A percentile compares a stretch with the other conserved stretches of the same genome.
These are phyloP conservation scores for Hemithea aestivaria DNA, from an alignment of 2,888 invertebrate species.

Conservation along the genomic window DNA sequence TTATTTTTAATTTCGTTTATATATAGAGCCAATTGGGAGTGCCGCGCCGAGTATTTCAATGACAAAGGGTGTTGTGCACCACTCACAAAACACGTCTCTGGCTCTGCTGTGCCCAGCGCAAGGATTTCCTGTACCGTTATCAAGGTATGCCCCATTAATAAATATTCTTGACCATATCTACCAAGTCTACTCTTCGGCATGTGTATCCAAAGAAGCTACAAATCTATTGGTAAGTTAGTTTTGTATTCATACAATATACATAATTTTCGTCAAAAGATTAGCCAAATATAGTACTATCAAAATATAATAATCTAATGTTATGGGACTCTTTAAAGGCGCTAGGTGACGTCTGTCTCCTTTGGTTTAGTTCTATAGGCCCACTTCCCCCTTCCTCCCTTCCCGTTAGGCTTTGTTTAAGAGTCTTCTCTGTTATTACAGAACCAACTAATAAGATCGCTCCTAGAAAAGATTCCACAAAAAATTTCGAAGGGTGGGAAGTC, in stretches of 20 bases:
- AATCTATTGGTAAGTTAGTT: too few species aligned
- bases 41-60: conserved; percentile 73
- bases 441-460: conserved; percentile 84
- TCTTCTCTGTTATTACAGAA: conserved; percentile 77
- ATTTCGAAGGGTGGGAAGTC: conserved; percentile 83
- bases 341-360: too few species aligned
- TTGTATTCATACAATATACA: too few species aligned
- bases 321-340: too few species aligned
- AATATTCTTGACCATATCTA: too few species aligned
- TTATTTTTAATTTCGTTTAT: conserved; percentile 14
- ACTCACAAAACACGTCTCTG: conserved; percentile 50
- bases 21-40: conserved; percentile 70
- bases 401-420: conserved; percentile 29
- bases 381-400: too few species aligned
- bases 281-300: too few species aligned
- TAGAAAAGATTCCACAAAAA: conserved; percentile 67
- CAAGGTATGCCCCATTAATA: conserved; percentile 11
- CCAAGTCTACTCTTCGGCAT: too few species aligned
- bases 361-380: too few species aligned
- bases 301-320: too few species aligned
- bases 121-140: conserved; percentile 25
- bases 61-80: conserved; percentile 66
- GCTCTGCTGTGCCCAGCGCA: conserved; percentile 66
- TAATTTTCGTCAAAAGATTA: too few species aligned
- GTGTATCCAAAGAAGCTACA: too few species aligned